phyloP scores from a whole-genome alignment of 1,140 invertebrate genomes.

The Leucophenga varia region DNA sequence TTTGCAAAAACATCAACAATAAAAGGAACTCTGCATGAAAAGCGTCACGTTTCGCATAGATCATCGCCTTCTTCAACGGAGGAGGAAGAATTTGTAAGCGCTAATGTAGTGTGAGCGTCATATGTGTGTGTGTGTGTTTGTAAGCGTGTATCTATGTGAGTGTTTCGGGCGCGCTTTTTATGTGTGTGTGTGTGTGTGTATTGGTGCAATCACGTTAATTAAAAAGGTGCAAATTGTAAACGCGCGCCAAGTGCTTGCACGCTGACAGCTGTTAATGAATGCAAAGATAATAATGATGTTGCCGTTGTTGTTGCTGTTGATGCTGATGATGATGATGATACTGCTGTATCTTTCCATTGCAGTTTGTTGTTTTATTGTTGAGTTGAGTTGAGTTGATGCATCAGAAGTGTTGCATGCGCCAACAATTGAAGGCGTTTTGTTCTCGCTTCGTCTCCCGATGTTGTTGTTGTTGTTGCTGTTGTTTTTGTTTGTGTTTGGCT shows the following conservation, averaged over 20 bases:
- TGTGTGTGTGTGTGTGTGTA: constrained; percentile 13
- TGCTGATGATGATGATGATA: not conserved
- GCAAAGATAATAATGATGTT: constrained; percentile 11
- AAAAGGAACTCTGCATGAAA: no score
- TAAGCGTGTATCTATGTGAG: not conserved
- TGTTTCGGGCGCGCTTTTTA: no score
- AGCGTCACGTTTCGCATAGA: constrained; percentile 46
- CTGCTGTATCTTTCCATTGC: no score
- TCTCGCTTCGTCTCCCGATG: no score
- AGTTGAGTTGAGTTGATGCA: no score
- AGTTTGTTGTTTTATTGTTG: no score
- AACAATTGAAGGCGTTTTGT: not conserved
- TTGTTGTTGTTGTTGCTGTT: no score
- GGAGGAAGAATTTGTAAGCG: no score
- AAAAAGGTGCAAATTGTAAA: constrained; percentile 57
- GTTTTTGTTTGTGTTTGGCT: no score
- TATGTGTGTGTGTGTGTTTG: not conserved
- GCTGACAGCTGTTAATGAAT: constrained; percentile 56
- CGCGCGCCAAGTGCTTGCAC: constrained; percentile 37
- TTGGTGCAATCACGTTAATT: constrained; percentile 56
- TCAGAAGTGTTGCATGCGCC: not conserved
- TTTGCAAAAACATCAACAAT: no score
- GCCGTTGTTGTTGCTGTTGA: not conserved
- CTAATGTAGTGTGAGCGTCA: no score
- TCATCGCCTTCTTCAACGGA: constrained; percentile 26